phyloP scores from a whole-genome alignment of 1,140 invertebrate species.

The Alviniconcha marisindica region DNA sequence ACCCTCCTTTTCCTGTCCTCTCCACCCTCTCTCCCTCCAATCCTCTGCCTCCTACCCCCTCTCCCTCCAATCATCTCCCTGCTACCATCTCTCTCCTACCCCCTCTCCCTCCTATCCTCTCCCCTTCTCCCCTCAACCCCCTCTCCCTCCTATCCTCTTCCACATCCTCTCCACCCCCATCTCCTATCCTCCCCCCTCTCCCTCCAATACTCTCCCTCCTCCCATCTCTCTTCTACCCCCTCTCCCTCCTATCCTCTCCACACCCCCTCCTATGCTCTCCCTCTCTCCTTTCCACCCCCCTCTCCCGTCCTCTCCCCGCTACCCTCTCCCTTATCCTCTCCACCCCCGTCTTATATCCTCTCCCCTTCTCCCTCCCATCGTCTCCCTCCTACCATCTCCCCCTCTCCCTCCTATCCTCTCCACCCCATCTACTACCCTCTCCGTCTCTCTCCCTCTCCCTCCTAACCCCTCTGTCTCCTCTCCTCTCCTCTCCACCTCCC shows the following conservation, averaged over 20 bases:
- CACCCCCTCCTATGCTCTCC: not conserved
- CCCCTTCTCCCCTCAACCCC: not conserved
- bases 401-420: conserved; percentile 32
- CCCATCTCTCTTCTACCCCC: not conserved
- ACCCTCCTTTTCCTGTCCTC: not conserved
- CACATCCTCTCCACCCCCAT: not conserved
- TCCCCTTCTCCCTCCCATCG: conserved; percentile 63
- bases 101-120: not conserved
- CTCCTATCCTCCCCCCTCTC: not conserved
- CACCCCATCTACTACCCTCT: conserved; percentile 44
- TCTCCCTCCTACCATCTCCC: conserved; percentile 60
- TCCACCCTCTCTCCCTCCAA: not conserved
- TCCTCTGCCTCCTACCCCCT: not conserved
- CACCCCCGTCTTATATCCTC: conserved; percentile 54
- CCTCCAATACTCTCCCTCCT: not conserved
- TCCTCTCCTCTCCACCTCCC: conserved; percentile 27
- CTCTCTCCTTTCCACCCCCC: not conserved
- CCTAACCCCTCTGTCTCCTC: conserved; percentile 53
- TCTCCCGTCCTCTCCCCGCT: not conserved
- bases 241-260: not conserved
- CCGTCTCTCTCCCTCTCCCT: conserved; percentile 65
- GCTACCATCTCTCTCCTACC: not conserved
- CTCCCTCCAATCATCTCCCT: not conserved
- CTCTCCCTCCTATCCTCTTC: not conserved
- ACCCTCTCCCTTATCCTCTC: conserved; percentile 42